Conservation (phyloP, 1,140 invertebrate species). For the Drosophila paulistorum region DNA sequence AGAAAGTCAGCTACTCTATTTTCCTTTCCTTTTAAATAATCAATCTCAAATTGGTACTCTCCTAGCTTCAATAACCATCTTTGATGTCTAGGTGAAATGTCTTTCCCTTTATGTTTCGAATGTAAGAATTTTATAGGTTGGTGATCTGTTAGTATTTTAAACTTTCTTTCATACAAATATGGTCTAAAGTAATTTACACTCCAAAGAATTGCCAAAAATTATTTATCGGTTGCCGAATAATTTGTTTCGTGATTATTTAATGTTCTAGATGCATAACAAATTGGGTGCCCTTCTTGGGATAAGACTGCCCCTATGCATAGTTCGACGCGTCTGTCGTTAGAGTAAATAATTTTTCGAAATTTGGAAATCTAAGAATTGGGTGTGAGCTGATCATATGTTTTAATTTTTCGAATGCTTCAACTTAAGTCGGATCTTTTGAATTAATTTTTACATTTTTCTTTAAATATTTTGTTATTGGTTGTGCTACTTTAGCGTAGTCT, state of each 20-base stretch:
- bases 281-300: neutral
- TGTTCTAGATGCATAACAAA: neutral
- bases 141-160: slow-evolving; percentile 16
- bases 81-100: too few relatives aligned
- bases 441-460: too few relatives aligned
- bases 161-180: slow-evolving; percentile 20
- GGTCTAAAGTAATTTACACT: slow-evolving; percentile 4
- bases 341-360: neutral
- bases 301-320: slow-evolving; percentile 1
- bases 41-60: too few relatives aligned
- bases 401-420: neutral
- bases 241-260: slow-evolving; percentile 1
- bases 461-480: too few relatives aligned
- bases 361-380: neutral
- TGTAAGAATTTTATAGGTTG: too few relatives aligned
- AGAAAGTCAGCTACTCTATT: too few relatives aligned
- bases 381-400: neutral
- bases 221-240: slow-evolving; percentile 17
- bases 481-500: too few relatives aligned
- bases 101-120: too few relatives aligned
- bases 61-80: too few relatives aligned
- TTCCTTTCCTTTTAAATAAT: too few relatives aligned
- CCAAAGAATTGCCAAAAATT: slow-evolving; percentile 2
- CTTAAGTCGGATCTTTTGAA: neutral
- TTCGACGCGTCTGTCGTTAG: too few relatives aligned